Evolutionary conservation across 2,888 invertebrate species (phyloP), one percentile per base, ranked within the genome.

Genomic region (Ptychoptera contaminata): DNA sequence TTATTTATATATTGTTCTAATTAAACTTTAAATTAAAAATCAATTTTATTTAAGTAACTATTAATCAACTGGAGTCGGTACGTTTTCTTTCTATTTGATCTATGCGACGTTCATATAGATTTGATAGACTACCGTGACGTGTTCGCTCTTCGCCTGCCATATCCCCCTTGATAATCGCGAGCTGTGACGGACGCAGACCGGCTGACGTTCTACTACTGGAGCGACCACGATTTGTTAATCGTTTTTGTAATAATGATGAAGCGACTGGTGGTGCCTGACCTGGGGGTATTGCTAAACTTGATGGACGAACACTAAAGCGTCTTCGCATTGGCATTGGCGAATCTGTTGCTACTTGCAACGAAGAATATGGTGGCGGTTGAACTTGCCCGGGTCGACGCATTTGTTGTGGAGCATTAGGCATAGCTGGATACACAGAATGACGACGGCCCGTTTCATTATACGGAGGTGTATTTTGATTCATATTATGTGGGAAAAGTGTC

Each of bases 401-500:
- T 9, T 35, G 44, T 4, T 40, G 31, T 8, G 16, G n/a, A 16
- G 34, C n/a, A 38, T 36, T 44, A 37, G 12, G n/a, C 15, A 42
- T 8, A 12, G 35, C 12, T 46, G 59, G 58, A 2, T 54, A 30
- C 3, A 52, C 49, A 2, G 63, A 60, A 12, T 49, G 52, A 8
- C 59, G 54, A 2, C 54, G 53, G 10, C 52, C 40, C 15, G 15
- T 6, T 9, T 44, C 37, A 14, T 29, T 40, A 45, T 35, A 4
- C 37, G 37, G 15, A 15, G 37, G 10, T 10, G 23, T 16, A 9
- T 2, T 4, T 44, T 36, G 29, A 41, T 3, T 5, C 23, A 59
- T 56, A 30, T 57, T 59, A 12, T 60, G 63, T 1, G 69, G 63
- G 48, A 73, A 71, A 1, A 73, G 56, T 0, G 69, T 65, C 15